phyloP scores from a whole-genome alignment of 2,888 invertebrate genomes.

The Himalopsyche anomala region DNA sequence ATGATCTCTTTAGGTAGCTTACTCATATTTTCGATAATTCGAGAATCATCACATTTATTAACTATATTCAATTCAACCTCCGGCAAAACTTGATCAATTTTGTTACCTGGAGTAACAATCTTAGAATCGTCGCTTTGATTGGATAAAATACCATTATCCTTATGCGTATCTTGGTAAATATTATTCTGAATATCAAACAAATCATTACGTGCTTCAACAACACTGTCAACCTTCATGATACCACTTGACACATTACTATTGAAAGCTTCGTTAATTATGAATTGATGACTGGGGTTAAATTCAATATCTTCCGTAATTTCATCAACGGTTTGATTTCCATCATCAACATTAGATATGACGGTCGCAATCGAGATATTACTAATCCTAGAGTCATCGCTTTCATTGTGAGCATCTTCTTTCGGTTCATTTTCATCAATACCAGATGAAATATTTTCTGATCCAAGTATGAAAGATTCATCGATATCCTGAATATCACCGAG shows the following conservation, averaged over 20 bases:
- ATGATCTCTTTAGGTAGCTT: not conserved
- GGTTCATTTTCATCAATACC: too few species aligned
- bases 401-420: not conserved
- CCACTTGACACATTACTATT: constrained; percentile 4
- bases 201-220: constrained; percentile 1
- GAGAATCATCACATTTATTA: constrained; percentile 5
- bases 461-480: not conserved
- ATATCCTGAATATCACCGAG: not conserved
- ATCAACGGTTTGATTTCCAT: not conserved
- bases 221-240: not conserved
- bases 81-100: not conserved
- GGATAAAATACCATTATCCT: not conserved
- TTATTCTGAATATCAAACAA: not conserved
- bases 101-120: not conserved
- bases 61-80: not conserved
- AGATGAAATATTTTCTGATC: too few species aligned
- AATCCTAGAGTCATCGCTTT: constrained; percentile 1
- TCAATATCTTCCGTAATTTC: not conserved
- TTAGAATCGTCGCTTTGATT: constrained; percentile 10
- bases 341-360: not conserved
- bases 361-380: not conserved
- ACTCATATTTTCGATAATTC: constrained; percentile 1
- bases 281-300: not conserved
- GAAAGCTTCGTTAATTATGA: not conserved
- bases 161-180: not conserved